Percentiles rank a stretch among this genome's conserved stretches.
These are phyloP conservation scores for Phaethon lepturus DNA, from an alignment of 2,113 vertebrate species.

Conservation along the genomic window DNA sequence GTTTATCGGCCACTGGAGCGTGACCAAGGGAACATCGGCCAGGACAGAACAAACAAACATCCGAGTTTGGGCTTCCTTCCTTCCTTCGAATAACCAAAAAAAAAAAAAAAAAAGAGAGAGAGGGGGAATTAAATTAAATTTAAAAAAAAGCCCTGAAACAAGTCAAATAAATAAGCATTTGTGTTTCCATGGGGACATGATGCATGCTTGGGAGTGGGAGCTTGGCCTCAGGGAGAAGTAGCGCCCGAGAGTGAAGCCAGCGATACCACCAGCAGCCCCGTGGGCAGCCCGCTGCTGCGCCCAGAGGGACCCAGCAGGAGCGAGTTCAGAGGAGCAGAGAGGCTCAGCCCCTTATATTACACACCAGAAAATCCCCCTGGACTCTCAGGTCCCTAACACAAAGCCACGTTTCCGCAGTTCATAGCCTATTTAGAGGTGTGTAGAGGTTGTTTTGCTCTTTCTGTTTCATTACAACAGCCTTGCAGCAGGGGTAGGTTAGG, in stretches of 20 bases:
- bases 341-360: neutral
- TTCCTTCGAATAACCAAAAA: neutral
- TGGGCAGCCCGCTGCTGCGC: accelerated
- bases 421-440: no score
- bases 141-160: neutral
- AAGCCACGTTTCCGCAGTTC: neutral
- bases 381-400: neutral
- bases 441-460: neutral
- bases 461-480: neutral
- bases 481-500: neutral
- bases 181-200: neutral
- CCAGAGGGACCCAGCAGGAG: accelerated
- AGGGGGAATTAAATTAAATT: neutral
- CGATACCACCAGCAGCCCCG: neutral
- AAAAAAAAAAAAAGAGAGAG: neutral
- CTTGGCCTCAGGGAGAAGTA: neutral
- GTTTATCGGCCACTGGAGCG: slow-evolving; percentile 53
- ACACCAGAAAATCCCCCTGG: neutral
- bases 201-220: neutral
- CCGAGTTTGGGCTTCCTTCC: slow-evolving; percentile 63
- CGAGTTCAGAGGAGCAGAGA: neutral
- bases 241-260: neutral
- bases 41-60: slow-evolving; percentile 70
- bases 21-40: slow-evolving; percentile 59
- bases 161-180: slow-evolving; percentile 40